Percentiles rank a stretch among this genome's conserved stretches.
These are phyloP conservation scores for Neopipo cinnamomea DNA, from an alignment of 2,113 vertebrate species.

Conservation along the genomic window DNA sequence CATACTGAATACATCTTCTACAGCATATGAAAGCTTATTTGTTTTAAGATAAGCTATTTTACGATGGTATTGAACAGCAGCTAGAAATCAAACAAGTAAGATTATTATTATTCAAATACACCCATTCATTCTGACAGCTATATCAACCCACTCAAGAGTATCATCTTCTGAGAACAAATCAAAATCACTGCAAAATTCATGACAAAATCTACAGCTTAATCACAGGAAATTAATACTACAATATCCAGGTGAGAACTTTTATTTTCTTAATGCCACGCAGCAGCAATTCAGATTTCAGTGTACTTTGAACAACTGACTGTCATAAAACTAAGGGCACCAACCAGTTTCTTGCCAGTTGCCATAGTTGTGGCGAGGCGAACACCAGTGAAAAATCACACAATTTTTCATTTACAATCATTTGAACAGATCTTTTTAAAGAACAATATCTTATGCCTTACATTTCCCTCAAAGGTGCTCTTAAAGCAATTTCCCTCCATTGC, in stretches of 20 bases:
- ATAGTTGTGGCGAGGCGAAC: fast-evolving
- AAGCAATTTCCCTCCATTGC: neutral
- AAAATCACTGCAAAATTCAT: neutral
- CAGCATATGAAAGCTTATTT: neutral
- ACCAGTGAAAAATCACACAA: neutral
- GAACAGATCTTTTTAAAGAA: neutral
- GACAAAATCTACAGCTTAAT: neutral
- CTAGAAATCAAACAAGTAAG: slow-evolving; percentile 1
- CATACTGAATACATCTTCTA: neutral
- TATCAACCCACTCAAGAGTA: neutral
- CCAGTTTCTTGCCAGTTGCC: neutral
- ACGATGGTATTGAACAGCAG: neutral
- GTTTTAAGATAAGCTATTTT: neutral
- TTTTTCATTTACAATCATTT: neutral
- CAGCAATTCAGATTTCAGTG: neutral
- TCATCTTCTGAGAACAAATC: neutral
- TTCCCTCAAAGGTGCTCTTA: neutral
- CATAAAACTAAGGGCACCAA: neutral
- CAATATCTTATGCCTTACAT: fast-evolving
- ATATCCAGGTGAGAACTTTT: neutral
- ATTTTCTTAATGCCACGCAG: neutral
- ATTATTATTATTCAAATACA: neutral
- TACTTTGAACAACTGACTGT: neutral
- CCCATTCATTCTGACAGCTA: neutral
- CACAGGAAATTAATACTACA: neutral